phyloP scores from a whole-genome alignment of 2,888 invertebrate genomes.

The Hemistola chrysoprasaria region DNA sequence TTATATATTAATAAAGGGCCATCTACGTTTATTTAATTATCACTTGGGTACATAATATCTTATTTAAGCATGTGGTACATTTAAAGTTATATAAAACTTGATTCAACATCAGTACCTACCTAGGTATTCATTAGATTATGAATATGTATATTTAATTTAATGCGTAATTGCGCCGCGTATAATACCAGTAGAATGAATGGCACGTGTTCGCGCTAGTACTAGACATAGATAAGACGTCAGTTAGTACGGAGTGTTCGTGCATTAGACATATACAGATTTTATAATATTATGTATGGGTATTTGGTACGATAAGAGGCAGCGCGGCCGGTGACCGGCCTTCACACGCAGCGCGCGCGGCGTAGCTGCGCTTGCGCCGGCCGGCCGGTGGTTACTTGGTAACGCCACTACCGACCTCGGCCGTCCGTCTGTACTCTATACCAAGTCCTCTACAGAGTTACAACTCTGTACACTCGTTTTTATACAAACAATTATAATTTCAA shows the following conservation, averaged over 20 bases:
- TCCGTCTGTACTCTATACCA: constrained; percentile 42
- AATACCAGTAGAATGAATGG: constrained; percentile 43
- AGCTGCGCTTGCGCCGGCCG: constrained; percentile 41
- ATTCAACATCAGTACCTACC: no score
- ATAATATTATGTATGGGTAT: no score
- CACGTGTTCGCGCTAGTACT: constrained; percentile 60
- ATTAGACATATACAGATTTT: constrained; percentile 49
- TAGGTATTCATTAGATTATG: no score
- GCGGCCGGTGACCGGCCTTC: constrained; percentile 81
- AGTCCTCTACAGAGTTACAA: no score
- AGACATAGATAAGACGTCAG: constrained; percentile 38
- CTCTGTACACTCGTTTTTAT: not conserved
- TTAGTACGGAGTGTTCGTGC: constrained; percentile 3
- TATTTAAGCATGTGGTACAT: no score
- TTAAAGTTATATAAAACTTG: no score
- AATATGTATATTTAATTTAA: constrained; percentile 14
- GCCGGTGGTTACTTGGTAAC: not conserved
- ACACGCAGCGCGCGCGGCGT: constrained; percentile 44
- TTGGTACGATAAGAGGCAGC: constrained; percentile 64
- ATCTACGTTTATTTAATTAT: no score
- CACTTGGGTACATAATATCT: no score
- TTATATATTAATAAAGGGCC: no score
- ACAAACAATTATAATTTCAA: no score
- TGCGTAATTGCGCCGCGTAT: constrained; percentile 43
- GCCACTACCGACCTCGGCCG: constrained; percentile 58